Evolutionary conservation across 1,140 invertebrate species (phyloP), one percentile per base, ranked within the genome.

Genomic region (Acromyrmex heyeri): DNA sequence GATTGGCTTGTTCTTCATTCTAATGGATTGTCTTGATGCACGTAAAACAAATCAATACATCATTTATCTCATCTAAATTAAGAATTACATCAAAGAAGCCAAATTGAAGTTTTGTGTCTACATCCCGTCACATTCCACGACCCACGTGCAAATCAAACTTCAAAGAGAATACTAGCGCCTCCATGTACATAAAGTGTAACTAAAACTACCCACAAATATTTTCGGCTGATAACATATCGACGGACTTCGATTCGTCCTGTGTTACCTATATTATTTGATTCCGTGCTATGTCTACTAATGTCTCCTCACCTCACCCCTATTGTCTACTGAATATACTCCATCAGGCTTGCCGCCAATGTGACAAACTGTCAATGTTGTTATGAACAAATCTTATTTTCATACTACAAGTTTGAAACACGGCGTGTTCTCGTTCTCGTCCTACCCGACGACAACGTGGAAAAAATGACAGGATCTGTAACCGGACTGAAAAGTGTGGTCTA

Each of bases 1-100:
- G 48, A 96, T 95, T 44, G 97, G 97, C 96, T 97, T 97, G 91
- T 96, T 97, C 92, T 98, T 97, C 97, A 97, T 98, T 86, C 92
- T 96, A 44, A 55, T 12, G 6, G 5, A 67, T 69, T 79, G 16
- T 12, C 38, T 44, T 44, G 38, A 7, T 8, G 8, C 38, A 7
- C 34, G 6, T 38, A 7, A 38, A 38, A 8, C 7, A 1, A 38
- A 38, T 38, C 6, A 38, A 38, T 38, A 7, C 7, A 38, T 8
- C 1, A 7, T 8, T 38, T 38, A 38, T 38, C 1, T 38, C 34
- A 38, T 38, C 6, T 38, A 38, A 38, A 38, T 38, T 7, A 38
- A 38, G 34, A 38, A 38, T 38, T 38, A 38, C 7, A 38, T 38
- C 34, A 38, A 38, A 38, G 34, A 8, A 38, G 0, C 7, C 34